phyloP scores from a whole-genome alignment of 2,113 vertebrate species.

The Pitta sordida region DNA sequence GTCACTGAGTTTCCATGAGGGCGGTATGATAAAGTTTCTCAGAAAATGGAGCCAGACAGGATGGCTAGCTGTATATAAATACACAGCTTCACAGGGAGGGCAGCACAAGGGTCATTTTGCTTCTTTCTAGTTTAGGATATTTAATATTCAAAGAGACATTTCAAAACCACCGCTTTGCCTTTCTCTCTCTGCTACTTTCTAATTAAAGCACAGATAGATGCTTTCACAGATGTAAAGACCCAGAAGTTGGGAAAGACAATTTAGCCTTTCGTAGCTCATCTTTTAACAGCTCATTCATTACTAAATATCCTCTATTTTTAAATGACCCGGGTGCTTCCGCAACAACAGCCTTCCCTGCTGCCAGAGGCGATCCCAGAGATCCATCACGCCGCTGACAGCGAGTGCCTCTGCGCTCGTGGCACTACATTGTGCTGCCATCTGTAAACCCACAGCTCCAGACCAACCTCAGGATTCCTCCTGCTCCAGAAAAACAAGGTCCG shows the following conservation, averaged over 20 bases:
- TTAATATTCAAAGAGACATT: not conserved
- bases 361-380: conserved; percentile 12
- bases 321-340: conserved; percentile 11
- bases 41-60: not conserved
- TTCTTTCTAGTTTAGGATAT: not conserved
- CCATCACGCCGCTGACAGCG: not conserved
- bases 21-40: not conserved
- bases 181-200: not conserved
- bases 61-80: not conserved
- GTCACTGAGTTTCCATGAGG: not conserved
- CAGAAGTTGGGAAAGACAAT: conserved; percentile 3
- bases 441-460: not conserved
- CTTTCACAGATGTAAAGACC: not conserved
- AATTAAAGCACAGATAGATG: not conserved
- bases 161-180: not conserved
- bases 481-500: not conserved
- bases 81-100: not conserved
- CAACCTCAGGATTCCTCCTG: not conserved
- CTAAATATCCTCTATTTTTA: conserved; percentile 59
- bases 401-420: not conserved
- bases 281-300: conserved; percentile 65
- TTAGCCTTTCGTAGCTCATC: conserved; percentile 35
- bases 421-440: not conserved
- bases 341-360: conserved; percentile 26
- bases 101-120: not conserved